Conservation (phyloP, 2,888 invertebrate species). For the Bombylius major region DNA sequence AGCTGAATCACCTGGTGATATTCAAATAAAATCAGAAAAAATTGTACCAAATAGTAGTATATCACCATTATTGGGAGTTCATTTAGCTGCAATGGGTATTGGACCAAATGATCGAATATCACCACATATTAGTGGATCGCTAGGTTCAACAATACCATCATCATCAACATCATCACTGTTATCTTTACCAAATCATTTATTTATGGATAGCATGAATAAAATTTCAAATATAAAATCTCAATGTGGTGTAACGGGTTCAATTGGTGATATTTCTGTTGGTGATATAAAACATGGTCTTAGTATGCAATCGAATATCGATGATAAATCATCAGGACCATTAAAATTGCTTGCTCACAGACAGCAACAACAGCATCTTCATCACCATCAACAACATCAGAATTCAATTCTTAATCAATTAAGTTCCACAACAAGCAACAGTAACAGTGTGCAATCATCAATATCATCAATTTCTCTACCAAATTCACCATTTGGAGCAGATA, state of each 20-base stretch:
- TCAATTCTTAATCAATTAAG: not conserved
- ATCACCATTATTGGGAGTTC: not conserved
- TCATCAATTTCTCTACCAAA: conserved; percentile 13
- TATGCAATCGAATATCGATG: not conserved
- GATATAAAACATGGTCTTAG: no score
- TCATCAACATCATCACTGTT: conserved; percentile 14
- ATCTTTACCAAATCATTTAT: conserved; percentile 20
- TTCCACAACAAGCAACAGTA: not conserved
- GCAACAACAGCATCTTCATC: not conserved
- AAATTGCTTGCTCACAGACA: not conserved
- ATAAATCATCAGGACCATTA: not conserved
- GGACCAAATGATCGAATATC: conserved; percentile 1
- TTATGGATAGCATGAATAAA: not conserved
- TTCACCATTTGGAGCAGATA: conserved; percentile 29
- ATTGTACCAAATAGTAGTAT: not conserved
- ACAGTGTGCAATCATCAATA: conserved; percentile 12
- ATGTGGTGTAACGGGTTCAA: not conserved
- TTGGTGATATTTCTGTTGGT: not conserved
- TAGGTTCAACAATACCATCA: conserved; percentile 5
- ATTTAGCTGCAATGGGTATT: not conserved
- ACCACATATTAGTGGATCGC: not conserved
- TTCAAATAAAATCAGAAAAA: conserved; percentile 4
- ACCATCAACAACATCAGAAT: not conserved
- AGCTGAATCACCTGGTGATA: not conserved
- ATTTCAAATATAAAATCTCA: conserved; percentile 2